Percentiles rank a stretch among this genome's conserved stretches.
Conservation (phyloP, 2,888 invertebrate genomes). For the Helicoverpa assulta region DNA sequence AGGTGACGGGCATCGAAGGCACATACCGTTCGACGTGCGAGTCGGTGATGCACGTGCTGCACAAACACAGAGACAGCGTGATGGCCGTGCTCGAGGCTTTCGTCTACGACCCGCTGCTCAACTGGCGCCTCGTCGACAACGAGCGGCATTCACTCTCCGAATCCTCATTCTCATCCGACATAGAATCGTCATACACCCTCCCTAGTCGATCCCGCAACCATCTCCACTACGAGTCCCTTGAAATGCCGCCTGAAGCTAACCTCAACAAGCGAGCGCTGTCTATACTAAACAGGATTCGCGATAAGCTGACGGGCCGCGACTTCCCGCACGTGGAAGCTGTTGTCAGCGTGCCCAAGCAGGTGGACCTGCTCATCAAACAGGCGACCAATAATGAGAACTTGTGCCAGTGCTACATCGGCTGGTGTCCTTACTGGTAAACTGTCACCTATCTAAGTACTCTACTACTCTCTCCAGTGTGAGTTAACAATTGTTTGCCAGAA, state of each 20-base stretch:
- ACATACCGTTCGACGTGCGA: slow-evolving; percentile 98
- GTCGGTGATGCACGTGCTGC: slow-evolving; percentile 97
- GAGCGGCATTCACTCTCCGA: slow-evolving; percentile 82
- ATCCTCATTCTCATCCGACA: slow-evolving; percentile 84
- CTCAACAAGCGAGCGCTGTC: slow-evolving; percentile 97
- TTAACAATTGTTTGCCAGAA: too few relatives aligned
- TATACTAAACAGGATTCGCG: slow-evolving; percentile 97
- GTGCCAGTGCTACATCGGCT: slow-evolving; percentile 99
- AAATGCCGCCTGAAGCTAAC: slow-evolving; percentile 92
- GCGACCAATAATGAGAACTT: slow-evolving; percentile 99
- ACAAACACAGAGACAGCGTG: slow-evolving; percentile 98
- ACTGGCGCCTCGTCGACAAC: slow-evolving; percentile 95
- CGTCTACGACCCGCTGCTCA: slow-evolving; percentile 99
- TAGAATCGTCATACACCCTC: slow-evolving; percentile 81
- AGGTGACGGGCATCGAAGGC: slow-evolving; percentile 99
- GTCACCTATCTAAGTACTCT: background rate
- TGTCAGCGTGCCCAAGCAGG: slow-evolving; percentile 96
- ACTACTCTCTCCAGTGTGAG: too few relatives aligned
- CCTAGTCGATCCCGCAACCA: slow-evolving; percentile 82
- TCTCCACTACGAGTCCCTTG: slow-evolving; percentile 82
- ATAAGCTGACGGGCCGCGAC: slow-evolving; percentile 98
- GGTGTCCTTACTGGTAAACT: slow-evolving; percentile 95
- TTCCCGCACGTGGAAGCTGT: slow-evolving; percentile 94
- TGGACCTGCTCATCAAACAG: slow-evolving; percentile 97
- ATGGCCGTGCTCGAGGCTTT: slow-evolving; percentile 99